A percentile compares a stretch with the other conserved stretches of the same genome.
Evolutionary conservation across 2,797 vertebrate genomes (phyloP).

Genomic region (Rhadinocentrus ornatus): DNA sequence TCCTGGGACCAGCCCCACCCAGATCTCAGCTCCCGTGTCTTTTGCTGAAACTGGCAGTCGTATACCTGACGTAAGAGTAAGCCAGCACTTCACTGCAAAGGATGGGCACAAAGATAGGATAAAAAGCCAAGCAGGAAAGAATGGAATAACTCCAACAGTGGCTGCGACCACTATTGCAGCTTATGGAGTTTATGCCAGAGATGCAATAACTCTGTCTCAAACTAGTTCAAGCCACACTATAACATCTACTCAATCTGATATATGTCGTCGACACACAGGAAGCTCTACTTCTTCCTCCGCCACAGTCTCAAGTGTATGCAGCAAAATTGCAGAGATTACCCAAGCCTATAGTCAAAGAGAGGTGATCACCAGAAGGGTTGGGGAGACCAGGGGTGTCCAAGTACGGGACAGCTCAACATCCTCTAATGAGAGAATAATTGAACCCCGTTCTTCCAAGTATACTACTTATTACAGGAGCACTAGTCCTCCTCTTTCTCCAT

Average conservation of each 20-base stretch:
- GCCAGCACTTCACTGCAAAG: slow-evolving; percentile 93
- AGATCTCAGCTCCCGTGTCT: slow-evolving; percentile 94
- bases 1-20: slow-evolving; percentile 97
- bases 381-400: slow-evolving; percentile 78
- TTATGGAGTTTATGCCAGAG: slow-evolving; percentile 85
- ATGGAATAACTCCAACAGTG: slow-evolving; percentile 81
- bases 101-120: slow-evolving; percentile 87
- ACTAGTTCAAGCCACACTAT: slow-evolving; percentile 79
- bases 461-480: slow-evolving; percentile 89
- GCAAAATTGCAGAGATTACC: slow-evolving; percentile 88
- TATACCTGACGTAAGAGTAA: slow-evolving; percentile 94
- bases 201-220: slow-evolving; percentile 81
- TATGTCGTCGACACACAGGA: slow-evolving; percentile 78
- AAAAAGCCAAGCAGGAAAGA: slow-evolving; percentile 86
- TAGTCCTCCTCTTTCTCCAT: slow-evolving; percentile 93
- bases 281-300: slow-evolving; percentile 74
- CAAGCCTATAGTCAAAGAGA: slow-evolving; percentile 87
- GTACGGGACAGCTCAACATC: slow-evolving; percentile 79
- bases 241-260: slow-evolving; percentile 73
- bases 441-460: slow-evolving; percentile 82
- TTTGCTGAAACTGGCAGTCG: slow-evolving; percentile 87
- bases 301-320: slow-evolving; percentile 82
- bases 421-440: slow-evolving; percentile 74
- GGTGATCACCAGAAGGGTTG: slow-evolving; percentile 79
- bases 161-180: slow-evolving; percentile 83